A percentile compares a stretch with the other conserved stretches of the same genome.
Evolutionary conservation across 2,888 invertebrate genomes (phyloP).

Genomic region (Microdon myrmicae): DNA sequence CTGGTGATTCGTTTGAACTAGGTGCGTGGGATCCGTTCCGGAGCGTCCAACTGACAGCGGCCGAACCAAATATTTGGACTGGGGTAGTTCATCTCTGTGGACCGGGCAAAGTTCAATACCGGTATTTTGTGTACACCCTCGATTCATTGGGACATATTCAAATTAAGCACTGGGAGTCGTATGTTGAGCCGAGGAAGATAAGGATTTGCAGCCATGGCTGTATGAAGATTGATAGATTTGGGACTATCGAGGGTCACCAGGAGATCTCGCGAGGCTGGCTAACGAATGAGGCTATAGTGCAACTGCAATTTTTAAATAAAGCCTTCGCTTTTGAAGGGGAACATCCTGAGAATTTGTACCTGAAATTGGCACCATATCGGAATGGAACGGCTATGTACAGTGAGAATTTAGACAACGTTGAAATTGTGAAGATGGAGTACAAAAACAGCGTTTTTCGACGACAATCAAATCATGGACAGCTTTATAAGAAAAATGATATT

Average conservation of each 20-base stretch:
- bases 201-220: slow-evolving; percentile 51
- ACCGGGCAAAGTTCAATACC: slow-evolving; percentile 69
- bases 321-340: slow-evolving; percentile 76
- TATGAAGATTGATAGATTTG: slow-evolving; percentile 43
- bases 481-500: slow-evolving; percentile 59
- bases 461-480: slow-evolving; percentile 57
- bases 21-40: slow-evolving; percentile 78
- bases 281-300: slow-evolving; percentile 77
- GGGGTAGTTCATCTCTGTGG: slow-evolving; percentile 70
- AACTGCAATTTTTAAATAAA: slow-evolving; percentile 83
- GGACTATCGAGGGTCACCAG: slow-evolving; percentile 47
- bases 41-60: slow-evolving; percentile 68
- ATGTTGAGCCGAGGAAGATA: slow-evolving; percentile 69
- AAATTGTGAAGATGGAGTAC: slow-evolving; percentile 60
- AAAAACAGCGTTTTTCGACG: slow-evolving; percentile 57
- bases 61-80: slow-evolving; percentile 70
- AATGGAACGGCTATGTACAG: slow-evolving; percentile 33
- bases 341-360: slow-evolving; percentile 61
- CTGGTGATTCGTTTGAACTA: slow-evolving; percentile 75
- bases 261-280: slow-evolving; percentile 86
- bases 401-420: slow-evolving; percentile 54
- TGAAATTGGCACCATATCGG: slow-evolving; percentile 67
- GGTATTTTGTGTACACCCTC: slow-evolving; percentile 61
- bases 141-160: slow-evolving; percentile 60
- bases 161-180: slow-evolving; percentile 64